Evolutionary conservation across 2,797 vertebrate species (phyloP).

Genomic region (Rhyacichthys aspro): DNA sequence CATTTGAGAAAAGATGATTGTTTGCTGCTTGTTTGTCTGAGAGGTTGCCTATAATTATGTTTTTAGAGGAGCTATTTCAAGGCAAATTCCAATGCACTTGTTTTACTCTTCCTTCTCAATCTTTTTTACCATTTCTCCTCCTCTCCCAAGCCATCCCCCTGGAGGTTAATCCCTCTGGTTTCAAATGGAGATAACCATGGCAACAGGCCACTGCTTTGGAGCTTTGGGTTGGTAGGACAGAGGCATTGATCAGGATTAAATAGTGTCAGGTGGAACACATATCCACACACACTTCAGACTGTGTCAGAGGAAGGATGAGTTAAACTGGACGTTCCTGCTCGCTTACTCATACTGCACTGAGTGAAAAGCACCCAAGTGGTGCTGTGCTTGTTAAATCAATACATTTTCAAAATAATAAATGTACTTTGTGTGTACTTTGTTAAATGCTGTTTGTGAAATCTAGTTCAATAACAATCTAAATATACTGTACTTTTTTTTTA

Average conservation of each 20-base stretch:
- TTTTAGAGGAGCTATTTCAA: constrained; percentile 26
- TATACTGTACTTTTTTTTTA: too few relatives aligned
- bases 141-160: constrained; percentile 52
- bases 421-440: too few relatives aligned
- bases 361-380: constrained; percentile 39
- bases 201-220: constrained; percentile 74
- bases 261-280: constrained; percentile 62
- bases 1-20: constrained; percentile 20
- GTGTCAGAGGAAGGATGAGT: constrained; percentile 15
- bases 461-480: too few relatives aligned
- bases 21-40: constrained; percentile 16
- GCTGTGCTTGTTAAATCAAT: constrained; percentile 26
- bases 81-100: constrained; percentile 9
- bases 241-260: constrained; percentile 78
- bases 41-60: constrained; percentile 5
- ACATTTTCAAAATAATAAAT: constrained; percentile 23
- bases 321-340: constrained; percentile 21
- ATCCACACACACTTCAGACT: constrained; percentile 18
- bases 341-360: constrained; percentile 23
- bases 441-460: too few relatives aligned
- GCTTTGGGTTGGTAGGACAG: constrained; percentile 68
- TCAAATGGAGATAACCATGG: constrained; percentile 82
- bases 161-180: constrained; percentile 78
- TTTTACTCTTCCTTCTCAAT: constrained; percentile 10
- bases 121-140: constrained; percentile 10